Evolutionary conservation across 1,140 invertebrate species (phyloP).

Genomic region (Octopus bimaculoides): DNA sequence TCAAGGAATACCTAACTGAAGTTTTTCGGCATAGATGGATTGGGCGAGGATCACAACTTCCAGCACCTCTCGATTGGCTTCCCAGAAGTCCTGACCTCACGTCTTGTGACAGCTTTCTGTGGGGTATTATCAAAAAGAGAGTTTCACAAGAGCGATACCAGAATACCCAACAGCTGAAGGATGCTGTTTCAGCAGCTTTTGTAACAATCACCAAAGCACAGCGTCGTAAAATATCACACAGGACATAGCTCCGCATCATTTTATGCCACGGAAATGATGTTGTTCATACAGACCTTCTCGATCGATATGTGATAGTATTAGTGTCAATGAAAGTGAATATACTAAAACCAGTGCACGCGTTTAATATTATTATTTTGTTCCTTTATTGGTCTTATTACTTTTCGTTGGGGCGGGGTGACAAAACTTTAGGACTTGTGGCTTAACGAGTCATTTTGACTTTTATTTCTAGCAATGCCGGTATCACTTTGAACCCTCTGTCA

Average conservation of each 20-base stretch:
- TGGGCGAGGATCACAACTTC: not conserved
- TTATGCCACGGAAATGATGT: not conserved
- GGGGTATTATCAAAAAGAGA: not conserved
- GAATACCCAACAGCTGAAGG: slow-evolving; percentile 1
- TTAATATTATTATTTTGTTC: slow-evolving; percentile 2
- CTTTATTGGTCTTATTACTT: not conserved
- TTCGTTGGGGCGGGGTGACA: not conserved
- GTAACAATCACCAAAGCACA: slow-evolving; percentile 1
- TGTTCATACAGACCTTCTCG: not conserved
- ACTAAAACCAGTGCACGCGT: not conserved
- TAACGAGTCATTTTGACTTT: no score
- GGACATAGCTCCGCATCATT: not conserved
- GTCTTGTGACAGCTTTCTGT: not conserved
- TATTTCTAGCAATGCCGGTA: no score
- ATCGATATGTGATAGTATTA: not conserved
- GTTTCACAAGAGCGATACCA: not conserved
- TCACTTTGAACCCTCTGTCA: no score
- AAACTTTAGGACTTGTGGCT: not conserved
- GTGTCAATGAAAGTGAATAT: not conserved
- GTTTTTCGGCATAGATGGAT: not conserved
- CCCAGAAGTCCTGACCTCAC: not conserved
- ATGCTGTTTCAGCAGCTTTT: not conserved
- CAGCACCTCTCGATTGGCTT: slow-evolving; percentile 3
- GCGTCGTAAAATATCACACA: not conserved
- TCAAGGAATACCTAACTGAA: not conserved